phyloP scores from a whole-genome alignment of 2,888 invertebrate species.

The Agrochola lota region DNA sequence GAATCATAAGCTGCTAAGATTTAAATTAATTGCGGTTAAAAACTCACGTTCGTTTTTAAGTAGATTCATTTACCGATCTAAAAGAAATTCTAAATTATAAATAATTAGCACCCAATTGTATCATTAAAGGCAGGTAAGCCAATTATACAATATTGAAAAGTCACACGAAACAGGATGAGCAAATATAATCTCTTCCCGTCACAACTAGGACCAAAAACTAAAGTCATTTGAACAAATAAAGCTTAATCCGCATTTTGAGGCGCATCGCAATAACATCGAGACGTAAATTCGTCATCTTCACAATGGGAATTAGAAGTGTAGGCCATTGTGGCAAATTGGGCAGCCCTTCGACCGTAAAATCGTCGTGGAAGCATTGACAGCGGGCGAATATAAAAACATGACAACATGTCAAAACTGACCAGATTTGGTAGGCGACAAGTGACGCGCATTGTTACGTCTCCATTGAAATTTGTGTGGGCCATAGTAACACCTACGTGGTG shows the following conservation, averaged over 20 bases:
- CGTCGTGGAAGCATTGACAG: constrained; percentile 81
- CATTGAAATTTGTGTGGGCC: constrained; percentile 89
- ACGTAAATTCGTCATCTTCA: constrained; percentile 82
- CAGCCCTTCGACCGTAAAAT: constrained; percentile 85
- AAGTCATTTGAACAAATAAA: constrained; percentile 88
- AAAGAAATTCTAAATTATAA: not conserved
- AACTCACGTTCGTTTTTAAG: not conserved
- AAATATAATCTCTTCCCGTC: constrained; percentile 71
- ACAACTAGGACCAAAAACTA: constrained; percentile 73
- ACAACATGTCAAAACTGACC: constrained; percentile 90
- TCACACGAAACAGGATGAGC: constrained; percentile 76
- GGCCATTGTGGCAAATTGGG: constrained; percentile 88
- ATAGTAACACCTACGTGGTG: constrained; percentile 83
- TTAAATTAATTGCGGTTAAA: not conserved
- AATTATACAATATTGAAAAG: constrained; percentile 64
- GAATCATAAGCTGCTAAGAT: not conserved
- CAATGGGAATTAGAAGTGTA: constrained; percentile 88
- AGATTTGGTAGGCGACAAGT: constrained; percentile 88
- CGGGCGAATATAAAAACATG: constrained; percentile 89
- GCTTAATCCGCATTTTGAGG: constrained; percentile 85
- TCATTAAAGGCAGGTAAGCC: constrained; percentile 48
- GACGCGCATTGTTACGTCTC: constrained; percentile 83
- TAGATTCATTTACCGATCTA: not conserved
- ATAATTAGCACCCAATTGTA: constrained; percentile 19
- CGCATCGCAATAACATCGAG: constrained; percentile 85